Evolutionary conservation across 2,888 invertebrate species (phyloP).

Genomic region (Syritta pipiens): DNA sequence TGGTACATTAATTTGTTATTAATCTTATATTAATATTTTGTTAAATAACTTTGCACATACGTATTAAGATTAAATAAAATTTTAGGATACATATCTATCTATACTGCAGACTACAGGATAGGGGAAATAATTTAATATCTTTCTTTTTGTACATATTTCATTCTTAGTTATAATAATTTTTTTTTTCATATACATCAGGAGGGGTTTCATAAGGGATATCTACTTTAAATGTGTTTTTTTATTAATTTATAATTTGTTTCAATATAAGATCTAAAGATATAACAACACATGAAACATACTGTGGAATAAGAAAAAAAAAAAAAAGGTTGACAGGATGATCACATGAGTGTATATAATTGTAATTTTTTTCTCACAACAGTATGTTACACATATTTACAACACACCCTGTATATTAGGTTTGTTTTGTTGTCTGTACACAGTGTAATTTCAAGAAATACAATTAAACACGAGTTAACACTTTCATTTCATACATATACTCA

Average conservation of each 20-base stretch:
- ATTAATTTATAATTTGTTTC: neutral
- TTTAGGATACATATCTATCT: slow-evolving; percentile 4
- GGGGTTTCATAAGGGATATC: slow-evolving; percentile 63
- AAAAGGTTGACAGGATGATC: neutral
- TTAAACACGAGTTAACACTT: neutral
- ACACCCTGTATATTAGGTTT: slow-evolving; percentile 6
- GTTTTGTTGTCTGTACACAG: neutral
- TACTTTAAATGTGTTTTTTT: slow-evolving; percentile 14
- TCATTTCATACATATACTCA: neutral
- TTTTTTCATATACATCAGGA: slow-evolving; percentile 53
- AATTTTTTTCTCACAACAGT: slow-evolving; percentile 5
- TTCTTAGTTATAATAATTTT: slow-evolving; percentile 10
- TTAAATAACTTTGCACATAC: no score
- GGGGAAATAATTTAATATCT: neutral
- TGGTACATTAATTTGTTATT: no score
- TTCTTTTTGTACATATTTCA: slow-evolving; percentile 30
- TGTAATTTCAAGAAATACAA: neutral
- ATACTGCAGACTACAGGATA: slow-evolving; percentile 1
- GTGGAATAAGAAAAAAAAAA: neutral
- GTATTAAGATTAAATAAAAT: neutral
- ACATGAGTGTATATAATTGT: neutral
- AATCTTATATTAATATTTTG: no score
- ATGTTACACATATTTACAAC: slow-evolving; percentile 3
- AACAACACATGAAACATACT: neutral
- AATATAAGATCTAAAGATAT: neutral